Percentiles rank a stretch among this genome's conserved stretches.
Evolutionary conservation across 2,888 invertebrate species (phyloP).

Genomic region (Plebejus argus): DNA sequence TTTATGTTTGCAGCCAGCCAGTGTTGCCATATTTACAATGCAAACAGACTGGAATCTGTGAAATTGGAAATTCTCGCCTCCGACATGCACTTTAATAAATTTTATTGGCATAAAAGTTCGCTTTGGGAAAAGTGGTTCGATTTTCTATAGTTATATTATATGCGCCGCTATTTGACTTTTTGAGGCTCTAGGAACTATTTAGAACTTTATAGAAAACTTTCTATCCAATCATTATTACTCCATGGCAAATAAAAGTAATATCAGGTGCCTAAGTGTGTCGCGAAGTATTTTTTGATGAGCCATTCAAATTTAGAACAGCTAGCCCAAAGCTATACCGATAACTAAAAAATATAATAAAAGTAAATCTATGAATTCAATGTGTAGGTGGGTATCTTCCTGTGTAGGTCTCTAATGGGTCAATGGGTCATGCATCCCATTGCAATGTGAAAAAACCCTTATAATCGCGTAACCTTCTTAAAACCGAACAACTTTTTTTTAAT

Average conservation of each 20-base stretch:
- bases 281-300: not conserved
- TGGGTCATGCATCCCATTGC: too few relatives aligned
- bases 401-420: too few relatives aligned
- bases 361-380: too few relatives aligned
- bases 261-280: not conserved
- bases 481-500: not conserved
- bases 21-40: slow-evolving; percentile 61
- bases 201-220: too few relatives aligned
- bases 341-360: too few relatives aligned
- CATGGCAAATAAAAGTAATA: too few relatives aligned
- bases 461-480: not conserved
- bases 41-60: slow-evolving; percentile 60
- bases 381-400: too few relatives aligned
- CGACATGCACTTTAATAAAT: slow-evolving; percentile 40
- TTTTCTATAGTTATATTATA: not conserved
- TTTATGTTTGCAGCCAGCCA: slow-evolving; percentile 63
- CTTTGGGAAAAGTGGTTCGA: not conserved
- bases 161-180: not conserved
- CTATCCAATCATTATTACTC: too few relatives aligned
- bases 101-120: slow-evolving; percentile 35
- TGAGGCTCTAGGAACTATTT: not conserved
- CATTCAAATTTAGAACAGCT: not conserved
- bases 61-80: slow-evolving; percentile 49
- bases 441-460: too few relatives aligned
- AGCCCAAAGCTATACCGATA: not conserved